Evolutionary conservation across 1,140 invertebrate species (phyloP), one percentile per base, ranked within the genome.

Genomic region (Drosophila micromelanica): DNA sequence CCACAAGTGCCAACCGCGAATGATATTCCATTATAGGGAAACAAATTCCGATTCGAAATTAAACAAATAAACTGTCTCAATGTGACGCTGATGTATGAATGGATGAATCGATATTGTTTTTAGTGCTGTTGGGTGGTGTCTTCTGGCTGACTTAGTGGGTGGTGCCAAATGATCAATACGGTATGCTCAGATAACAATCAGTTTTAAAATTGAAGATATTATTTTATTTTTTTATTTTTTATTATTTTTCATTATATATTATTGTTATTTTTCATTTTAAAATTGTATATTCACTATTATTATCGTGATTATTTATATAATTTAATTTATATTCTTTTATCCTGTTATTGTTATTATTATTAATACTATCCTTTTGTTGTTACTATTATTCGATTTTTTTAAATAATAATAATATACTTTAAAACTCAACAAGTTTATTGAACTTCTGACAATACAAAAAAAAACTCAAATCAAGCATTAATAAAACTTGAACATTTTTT

Each of bases 21-120:
- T 38, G 67, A 43, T 62, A 63, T 61, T 48, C 59, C 40, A 56
- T 64, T 59, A 43, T 35, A 23, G 51, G 51, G 45, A 6, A 51
- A 67, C 27, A 54, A 38, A 35, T 37, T 45, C 56, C 56, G 11
- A 52, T 9, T 54, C 5, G 11, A 79, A 85, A 80, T 67, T 84
- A 86, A 86, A 76, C 81, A 85, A 85, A 85, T 86, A 85, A 86
- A 85, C 73, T 77, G 78, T 80, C 78, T 72, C 62, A 43, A 45
- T 57, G 46, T 80, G 78, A 81, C 78, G 68, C 76, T 78, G 77
- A 81, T 81, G 60, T 76, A 74, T 86, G 80, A 76, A 81, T 70
- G 43, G 63, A 32, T 64, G 43, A 40, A 64, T 61, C 11, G 51
- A 5, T 79, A 73, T 79, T 79, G 63, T 78, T 69, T 1, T 63